Evolutionary conservation across 2,113 vertebrate genomes (phyloP).

Genomic region (Pica pica): DNA sequence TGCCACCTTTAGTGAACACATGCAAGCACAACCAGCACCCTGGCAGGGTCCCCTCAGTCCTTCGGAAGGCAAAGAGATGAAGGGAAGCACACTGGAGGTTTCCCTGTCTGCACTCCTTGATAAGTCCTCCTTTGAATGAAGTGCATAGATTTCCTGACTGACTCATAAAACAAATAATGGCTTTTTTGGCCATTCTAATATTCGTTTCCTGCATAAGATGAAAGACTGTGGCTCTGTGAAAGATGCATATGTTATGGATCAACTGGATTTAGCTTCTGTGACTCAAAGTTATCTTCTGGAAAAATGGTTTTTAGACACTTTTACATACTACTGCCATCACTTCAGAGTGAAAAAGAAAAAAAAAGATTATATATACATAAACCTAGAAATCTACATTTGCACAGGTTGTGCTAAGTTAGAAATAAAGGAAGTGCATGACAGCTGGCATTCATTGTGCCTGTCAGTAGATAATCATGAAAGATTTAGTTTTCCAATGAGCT

Average conservation of each 20-base stretch:
- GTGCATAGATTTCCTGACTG: not conserved
- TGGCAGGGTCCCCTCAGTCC: not conserved
- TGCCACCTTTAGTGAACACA: not conserved
- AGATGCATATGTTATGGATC: not conserved
- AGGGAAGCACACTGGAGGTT: not conserved
- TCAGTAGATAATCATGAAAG: not conserved
- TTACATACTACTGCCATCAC: not conserved
- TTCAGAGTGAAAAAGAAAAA: not conserved
- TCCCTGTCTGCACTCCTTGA: not conserved
- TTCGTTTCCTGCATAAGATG: not conserved
- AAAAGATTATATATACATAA: not conserved
- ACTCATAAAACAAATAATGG: not conserved
- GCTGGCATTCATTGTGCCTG: not conserved
- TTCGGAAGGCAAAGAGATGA: not conserved
- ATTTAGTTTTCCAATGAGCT: slow-evolving; percentile 5
- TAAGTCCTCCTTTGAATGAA: not conserved
- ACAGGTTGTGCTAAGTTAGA: not conserved
- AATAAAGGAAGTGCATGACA: not conserved
- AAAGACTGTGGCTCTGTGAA: not conserved
- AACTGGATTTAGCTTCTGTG: not conserved
- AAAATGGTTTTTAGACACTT: not conserved
- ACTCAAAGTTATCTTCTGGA: not conserved
- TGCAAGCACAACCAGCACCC: not conserved
- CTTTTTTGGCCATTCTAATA: not conserved
- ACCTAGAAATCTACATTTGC: not conserved